Evolutionary conservation across 2,888 invertebrate genomes (phyloP).

Genomic region (Lasioglossum figueresi): DNA sequence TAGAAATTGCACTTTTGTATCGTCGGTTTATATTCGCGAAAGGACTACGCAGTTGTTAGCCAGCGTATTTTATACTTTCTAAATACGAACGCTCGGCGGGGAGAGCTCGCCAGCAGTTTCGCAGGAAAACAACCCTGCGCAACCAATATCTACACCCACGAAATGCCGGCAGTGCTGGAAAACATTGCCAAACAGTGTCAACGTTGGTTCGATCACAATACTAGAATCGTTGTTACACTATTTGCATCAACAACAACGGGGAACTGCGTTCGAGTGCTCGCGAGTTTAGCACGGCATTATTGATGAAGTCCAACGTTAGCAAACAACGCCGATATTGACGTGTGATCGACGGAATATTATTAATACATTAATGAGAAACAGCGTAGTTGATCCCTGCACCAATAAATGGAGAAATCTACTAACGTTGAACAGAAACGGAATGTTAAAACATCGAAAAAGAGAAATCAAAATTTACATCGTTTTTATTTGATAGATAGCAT

Average conservation of each 20-base stretch:
- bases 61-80: background rate
- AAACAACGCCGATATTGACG: background rate
- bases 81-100: background rate
- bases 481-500: too few species aligned
- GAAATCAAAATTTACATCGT: too few species aligned
- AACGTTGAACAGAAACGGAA: background rate
- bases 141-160: background rate
- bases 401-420: background rate
- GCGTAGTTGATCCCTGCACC: background rate
- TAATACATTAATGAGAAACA: background rate
- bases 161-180: background rate
- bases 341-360: background rate
- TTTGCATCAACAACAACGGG: background rate
- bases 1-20: background rate
- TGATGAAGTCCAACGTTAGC: background rate
- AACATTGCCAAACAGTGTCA: constrained; percentile 1
- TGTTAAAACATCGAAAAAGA: background rate
- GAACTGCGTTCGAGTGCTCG: background rate
- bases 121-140: background rate
- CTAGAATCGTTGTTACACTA: constrained; percentile 2
- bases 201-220: background rate
- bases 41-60: background rate
- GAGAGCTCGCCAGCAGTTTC: background rate
- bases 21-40: background rate
- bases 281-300: background rate